These are phyloP conservation scores for Clitarchus hookeri DNA, from an alignment of 2,888 invertebrate species.

Conservation along the genomic window DNA sequence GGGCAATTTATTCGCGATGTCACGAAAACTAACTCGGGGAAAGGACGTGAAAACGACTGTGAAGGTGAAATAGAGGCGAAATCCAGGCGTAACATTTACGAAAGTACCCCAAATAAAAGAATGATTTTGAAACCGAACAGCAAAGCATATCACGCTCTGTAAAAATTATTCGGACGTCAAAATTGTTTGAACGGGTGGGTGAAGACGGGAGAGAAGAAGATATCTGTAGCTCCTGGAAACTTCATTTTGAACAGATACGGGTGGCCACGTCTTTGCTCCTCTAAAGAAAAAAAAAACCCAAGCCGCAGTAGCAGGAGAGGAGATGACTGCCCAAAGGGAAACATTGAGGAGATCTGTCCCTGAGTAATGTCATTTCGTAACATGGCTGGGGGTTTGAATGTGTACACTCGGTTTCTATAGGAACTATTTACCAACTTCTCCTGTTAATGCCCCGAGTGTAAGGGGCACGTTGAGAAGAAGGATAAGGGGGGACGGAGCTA, in stretches of 20 bases:
- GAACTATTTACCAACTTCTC: background rate
- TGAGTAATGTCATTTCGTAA: constrained; percentile 5
- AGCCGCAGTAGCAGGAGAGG: background rate
- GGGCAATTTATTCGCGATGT: no score
- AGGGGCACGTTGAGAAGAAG: background rate
- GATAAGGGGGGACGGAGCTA: background rate
- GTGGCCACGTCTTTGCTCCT: background rate
- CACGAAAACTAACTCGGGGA: no score
- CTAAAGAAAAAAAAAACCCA: background rate
- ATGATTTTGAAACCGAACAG: no score
- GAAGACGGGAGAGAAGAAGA: background rate
- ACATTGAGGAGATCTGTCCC: background rate
- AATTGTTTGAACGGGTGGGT: no score
- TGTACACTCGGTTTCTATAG: constrained; percentile 6
- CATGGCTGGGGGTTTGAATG: background rate
- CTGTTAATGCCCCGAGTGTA: background rate
- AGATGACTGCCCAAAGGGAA: background rate
- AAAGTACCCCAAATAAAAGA: no score
- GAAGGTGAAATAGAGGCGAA: no score
- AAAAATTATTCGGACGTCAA: no score
- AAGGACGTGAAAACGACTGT: no score
- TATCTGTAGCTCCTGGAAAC: background rate
- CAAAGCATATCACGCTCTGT: no score
- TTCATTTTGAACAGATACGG: background rate
- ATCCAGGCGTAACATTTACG: no score